phyloP scores from a whole-genome alignment of 2,888 invertebrate genomes.

The Diadegma fenestrale region DNA sequence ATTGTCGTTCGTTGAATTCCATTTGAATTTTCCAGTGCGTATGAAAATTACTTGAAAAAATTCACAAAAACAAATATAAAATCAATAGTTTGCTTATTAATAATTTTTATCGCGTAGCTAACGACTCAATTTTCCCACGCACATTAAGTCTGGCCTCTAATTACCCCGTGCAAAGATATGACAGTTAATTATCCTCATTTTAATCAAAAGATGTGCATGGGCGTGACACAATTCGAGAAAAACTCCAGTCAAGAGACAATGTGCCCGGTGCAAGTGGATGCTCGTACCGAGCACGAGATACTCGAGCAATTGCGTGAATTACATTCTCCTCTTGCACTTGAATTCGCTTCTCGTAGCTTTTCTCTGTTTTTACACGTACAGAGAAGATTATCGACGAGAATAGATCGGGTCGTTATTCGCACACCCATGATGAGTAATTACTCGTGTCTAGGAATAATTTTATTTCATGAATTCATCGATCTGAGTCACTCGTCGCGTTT shows the following conservation, averaged over 20 bases:
- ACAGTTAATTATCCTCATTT: background rate
- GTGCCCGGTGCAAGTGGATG: conserved; percentile 8
- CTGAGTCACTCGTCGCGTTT: background rate
- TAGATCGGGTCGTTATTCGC: conserved; percentile 49
- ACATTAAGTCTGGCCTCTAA: no score
- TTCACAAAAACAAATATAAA: background rate
- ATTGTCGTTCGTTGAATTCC: background rate
- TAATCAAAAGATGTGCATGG: conserved; percentile 4
- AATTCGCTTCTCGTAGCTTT: background rate
- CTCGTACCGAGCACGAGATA: background rate
- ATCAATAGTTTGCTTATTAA: background rate
- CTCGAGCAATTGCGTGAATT: background rate
- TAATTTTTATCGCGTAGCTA: no score
- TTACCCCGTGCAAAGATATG: no score
- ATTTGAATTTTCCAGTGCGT: background rate
- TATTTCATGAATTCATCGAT: conserved; percentile 17
- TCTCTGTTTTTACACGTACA: background rate
- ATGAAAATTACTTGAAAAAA: background rate
- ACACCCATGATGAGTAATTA: conserved; percentile 51
- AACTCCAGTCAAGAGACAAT: conserved; percentile 21
- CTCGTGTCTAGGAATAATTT: conserved; percentile 19
- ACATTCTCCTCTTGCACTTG: background rate
- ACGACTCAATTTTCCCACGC: no score
- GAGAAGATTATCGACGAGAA: conserved; percentile 44
- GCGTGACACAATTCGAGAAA: background rate